Evolutionary conservation across 2,797 vertebrate genomes (phyloP).

Genomic region (Hemitrygon akajei): DNA sequence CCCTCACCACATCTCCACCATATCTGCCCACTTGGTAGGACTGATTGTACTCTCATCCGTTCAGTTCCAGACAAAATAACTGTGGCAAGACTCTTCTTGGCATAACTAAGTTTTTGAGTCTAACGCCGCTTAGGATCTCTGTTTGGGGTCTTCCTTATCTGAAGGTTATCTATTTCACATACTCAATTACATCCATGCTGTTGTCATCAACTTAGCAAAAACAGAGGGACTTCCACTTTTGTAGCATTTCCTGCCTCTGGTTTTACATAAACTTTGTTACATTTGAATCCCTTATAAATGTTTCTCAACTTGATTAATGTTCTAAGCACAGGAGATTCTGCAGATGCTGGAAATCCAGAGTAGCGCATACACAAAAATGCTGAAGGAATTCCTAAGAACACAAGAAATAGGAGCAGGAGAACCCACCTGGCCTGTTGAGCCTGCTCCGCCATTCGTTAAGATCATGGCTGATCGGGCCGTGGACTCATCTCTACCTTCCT

Average conservation of each 20-base stretch:
- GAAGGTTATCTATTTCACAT: background rate
- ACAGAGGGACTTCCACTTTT: background rate
- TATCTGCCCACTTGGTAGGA: background rate
- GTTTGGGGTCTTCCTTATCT: background rate
- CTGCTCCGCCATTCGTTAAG: too few relatives aligned
- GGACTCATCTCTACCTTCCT: too few relatives aligned
- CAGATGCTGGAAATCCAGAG: too few relatives aligned
- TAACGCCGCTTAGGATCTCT: background rate
- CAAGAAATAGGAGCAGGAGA: too few relatives aligned
- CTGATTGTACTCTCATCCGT: background rate
- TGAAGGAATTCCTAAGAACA: too few relatives aligned
- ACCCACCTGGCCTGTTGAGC: too few relatives aligned
- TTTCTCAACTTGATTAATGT: background rate
- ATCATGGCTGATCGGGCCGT: too few relatives aligned
- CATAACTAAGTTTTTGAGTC: background rate
- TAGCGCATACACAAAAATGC: too few relatives aligned
- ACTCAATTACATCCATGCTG: too few relatives aligned
- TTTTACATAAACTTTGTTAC: background rate
- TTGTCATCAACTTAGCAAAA: background rate
- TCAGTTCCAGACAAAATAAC: background rate
- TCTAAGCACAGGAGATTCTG: too few relatives aligned
- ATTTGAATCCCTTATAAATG: background rate
- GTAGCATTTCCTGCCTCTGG: background rate
- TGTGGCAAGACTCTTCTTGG: background rate
- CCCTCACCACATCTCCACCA: background rate